Evolutionary conservation across 2,888 invertebrate species (phyloP).

Genomic region (Eristalis tenax): DNA sequence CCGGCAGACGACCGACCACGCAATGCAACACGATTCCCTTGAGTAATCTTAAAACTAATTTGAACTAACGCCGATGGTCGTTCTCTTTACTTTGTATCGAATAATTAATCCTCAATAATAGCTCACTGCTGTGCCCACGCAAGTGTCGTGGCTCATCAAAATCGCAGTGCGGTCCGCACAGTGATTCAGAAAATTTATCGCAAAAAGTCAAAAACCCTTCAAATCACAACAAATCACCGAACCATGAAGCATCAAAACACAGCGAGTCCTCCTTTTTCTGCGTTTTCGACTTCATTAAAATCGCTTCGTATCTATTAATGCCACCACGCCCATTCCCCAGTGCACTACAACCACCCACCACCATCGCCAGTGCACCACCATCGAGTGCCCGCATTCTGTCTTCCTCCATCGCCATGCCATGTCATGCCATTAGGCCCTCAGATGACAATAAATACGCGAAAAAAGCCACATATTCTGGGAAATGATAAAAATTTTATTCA

Average conservation of each 20-base stretch:
- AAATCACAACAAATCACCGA: constrained; percentile 45
- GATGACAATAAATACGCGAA: constrained; percentile 54
- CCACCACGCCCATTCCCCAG: constrained; percentile 40
- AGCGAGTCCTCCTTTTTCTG: not conserved
- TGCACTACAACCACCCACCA: constrained; percentile 30
- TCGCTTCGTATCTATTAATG: constrained; percentile 29
- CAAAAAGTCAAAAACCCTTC: constrained; percentile 59
- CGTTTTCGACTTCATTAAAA: constrained; percentile 39
- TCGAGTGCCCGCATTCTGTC: constrained; percentile 53
- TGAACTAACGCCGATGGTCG: not conserved
- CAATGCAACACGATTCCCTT: not conserved
- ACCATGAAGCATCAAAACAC: constrained; percentile 41
- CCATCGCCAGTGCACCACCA: not conserved
- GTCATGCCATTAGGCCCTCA: constrained; percentile 20
- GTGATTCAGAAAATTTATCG: constrained; percentile 18
- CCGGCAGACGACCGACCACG: not conserved
- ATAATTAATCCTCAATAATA: not conserved
- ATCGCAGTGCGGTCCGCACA: not conserved
- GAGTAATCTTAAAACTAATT: not conserved
- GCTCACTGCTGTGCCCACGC: not conserved
- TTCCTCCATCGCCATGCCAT: constrained; percentile 29
- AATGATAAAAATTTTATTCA: constrained; percentile 47
- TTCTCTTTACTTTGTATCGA: not conserved
- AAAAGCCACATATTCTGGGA: constrained; percentile 51
- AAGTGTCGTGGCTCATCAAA: not conserved